Base-by-base conservation (phyloP, 2,888 invertebrate genomes). In the Zhuqinia jingwanae region DNA sequence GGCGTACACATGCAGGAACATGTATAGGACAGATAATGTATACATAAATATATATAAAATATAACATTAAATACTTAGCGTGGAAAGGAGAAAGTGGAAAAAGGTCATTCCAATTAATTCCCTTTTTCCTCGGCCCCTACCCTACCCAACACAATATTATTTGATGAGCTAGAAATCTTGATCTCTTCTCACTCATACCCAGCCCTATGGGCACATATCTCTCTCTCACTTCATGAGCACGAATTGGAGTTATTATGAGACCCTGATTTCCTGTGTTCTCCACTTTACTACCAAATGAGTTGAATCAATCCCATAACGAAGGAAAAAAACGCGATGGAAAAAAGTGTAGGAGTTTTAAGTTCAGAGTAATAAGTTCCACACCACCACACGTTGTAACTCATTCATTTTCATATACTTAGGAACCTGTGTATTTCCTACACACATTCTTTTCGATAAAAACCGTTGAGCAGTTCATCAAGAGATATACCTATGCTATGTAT, bases 61-160 rank as follows among this genome's bases (percentile, higher is more conserved):
- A 45, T 5, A 2, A 50, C 13, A 15, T 50, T 50, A 50, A 15
- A 50, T 30, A 6, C 20, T 8, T 20, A 15, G 22, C 17, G n/a
- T n/a, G 22, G 22, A 47, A 68, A 27, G 20, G 22, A 50, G 58
- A 60, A 20, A 58, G 2, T 50, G 76, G n/a, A 70, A 79, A 85
- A 85, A 85, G 78, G 85, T 79, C 75, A 79, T 45, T 79, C 79
- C 85, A 79, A 85, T 85, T 85, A 79, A 73, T 70, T 85, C 84
- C 20, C 25, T 50, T 47, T 78, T 56, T 60, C 20, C 30, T 13
- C 2, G 42, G 10, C n/a, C 22, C n/a, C 70, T 42, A 56, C 36
- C 36, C 8, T n/a, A n/a, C n/a, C n/a, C n/a, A n/a, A n/a, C 3
- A 58, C 76, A 76, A 75, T 83, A 63, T 75, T 83, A 83, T 75